Conservation (phyloP, 2,888 invertebrate genomes). For the Dioctria linearis region DNA sequence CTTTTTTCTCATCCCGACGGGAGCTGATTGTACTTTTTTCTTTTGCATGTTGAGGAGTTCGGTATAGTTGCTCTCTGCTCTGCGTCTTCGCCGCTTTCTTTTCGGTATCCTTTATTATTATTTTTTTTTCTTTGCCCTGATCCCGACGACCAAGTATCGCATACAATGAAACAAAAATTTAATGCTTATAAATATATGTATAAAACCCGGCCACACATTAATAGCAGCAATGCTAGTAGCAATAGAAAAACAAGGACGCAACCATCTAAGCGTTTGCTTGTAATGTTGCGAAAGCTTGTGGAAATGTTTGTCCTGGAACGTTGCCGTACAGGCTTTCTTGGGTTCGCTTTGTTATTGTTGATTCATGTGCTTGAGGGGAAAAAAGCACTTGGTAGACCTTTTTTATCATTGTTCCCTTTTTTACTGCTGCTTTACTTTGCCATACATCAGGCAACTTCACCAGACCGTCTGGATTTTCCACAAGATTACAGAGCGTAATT, state of each 20-base stretch:
- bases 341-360: conserved; percentile 47
- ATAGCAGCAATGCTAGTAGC: background rate
- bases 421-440: conserved; percentile 5
- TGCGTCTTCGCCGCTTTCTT: conserved; percentile 1
- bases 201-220: background rate
- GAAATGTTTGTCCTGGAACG: conserved; percentile 41
- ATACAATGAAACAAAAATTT: background rate
- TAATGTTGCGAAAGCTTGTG: conserved; percentile 12
- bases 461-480: conserved; percentile 44
- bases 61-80: background rate
- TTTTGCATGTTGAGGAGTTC: conserved; percentile 23
- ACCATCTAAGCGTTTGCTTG: background rate
- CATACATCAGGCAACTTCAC: background rate
- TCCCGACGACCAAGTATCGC: background rate
- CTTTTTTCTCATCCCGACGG: background rate
- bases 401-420: conserved; percentile 27
- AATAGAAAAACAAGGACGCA: conserved; percentile 12
- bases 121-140: conserved; percentile 1
- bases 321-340: conserved; percentile 37
- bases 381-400: conserved; percentile 30
- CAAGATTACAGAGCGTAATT: conserved; percentile 48
- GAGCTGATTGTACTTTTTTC: background rate
- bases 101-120: background rate
- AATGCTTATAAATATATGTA: background rate
- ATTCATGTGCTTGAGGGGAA: conserved; percentile 46